A percentile compares a stretch with the other conserved stretches of the same genome.
Evolutionary conservation across 1,140 invertebrate genomes (phyloP).

Genomic region (Drosophila sp.): DNA sequence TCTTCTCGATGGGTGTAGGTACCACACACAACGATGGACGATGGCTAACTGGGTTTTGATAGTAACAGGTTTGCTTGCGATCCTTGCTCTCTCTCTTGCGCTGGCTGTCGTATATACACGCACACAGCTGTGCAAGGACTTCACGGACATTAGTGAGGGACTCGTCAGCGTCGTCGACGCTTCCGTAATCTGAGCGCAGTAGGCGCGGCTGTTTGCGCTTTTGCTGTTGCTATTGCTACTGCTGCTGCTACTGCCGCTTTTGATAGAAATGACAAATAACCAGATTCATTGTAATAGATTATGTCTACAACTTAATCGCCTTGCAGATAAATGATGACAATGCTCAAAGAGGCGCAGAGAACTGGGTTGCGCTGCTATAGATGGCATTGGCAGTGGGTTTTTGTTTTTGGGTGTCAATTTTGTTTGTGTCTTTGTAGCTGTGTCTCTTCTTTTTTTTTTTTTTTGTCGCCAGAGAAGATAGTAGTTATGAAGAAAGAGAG

Average conservation of each 20-base stretch:
- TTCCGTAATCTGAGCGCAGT: conserved; percentile 79
- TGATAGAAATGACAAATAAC: conserved; percentile 83
- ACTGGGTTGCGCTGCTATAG: conserved; percentile 29
- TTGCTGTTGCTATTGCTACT: conserved; percentile 33
- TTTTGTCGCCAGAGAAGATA: conserved; percentile 8
- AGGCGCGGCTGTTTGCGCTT: conserved; percentile 80
- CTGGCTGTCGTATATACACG: conserved; percentile 16
- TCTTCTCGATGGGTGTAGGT: conserved; percentile 70
- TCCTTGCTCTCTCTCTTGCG: conserved; percentile 26
- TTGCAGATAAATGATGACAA: conserved; percentile 83
- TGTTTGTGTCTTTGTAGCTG: conserved; percentile 64
- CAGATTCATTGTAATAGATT: conserved; percentile 83
- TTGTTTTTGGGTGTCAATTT: conserved; percentile 80
- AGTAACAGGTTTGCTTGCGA: conserved; percentile 75
- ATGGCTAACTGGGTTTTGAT: conserved; percentile 74
- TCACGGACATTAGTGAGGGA: conserved; percentile 74
- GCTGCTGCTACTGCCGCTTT: conserved; percentile 47
- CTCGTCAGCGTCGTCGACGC: conserved; percentile 42
- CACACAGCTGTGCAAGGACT: conserved; percentile 67
- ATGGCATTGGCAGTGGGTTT: conserved; percentile 55
- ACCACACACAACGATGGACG: conserved; percentile 24
- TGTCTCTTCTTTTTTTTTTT: conserved; percentile 46
- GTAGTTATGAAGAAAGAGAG: neutral
- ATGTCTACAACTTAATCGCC: conserved; percentile 83
- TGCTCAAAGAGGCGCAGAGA: conserved; percentile 63